A percentile compares a stretch with the other conserved stretches of the same genome.
These are phyloP conservation scores for Drosophila mimetica DNA, from an alignment of 2,888 invertebrate species.

Conservation along the genomic window DNA sequence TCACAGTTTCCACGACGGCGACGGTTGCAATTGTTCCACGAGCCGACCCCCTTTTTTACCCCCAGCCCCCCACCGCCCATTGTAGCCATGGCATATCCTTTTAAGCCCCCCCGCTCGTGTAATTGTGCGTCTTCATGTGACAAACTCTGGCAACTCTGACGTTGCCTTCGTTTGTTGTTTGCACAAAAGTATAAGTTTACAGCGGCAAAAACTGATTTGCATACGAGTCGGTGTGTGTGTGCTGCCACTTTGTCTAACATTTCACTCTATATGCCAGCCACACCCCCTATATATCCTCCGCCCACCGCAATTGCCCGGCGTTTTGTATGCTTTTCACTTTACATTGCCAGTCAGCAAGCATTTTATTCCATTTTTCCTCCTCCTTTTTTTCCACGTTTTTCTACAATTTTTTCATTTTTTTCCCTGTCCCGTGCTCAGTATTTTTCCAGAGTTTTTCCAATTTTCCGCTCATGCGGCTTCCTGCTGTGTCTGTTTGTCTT, in stretches of 20 bases:
- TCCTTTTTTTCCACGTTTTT: slow-evolving; percentile 10
- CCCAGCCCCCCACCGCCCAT: neutral
- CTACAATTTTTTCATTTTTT: slow-evolving; percentile 14
- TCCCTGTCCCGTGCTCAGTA: slow-evolving; percentile 28
- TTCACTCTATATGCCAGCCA: slow-evolving; percentile 59
- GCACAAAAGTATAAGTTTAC: slow-evolving; percentile 72
- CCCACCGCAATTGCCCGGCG: slow-evolving; percentile 60
- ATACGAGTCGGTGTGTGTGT: slow-evolving; percentile 20
- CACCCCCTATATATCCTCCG: slow-evolving; percentile 12
- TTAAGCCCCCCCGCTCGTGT: slow-evolving; percentile 52
- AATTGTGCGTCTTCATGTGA: slow-evolving; percentile 73
- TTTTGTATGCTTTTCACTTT: slow-evolving; percentile 65
- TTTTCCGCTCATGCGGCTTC: slow-evolving; percentile 74
- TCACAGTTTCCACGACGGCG: slow-evolving; percentile 68
- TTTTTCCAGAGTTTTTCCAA: slow-evolving; percentile 68
- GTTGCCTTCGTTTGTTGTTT: slow-evolving; percentile 61
- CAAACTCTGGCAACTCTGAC: slow-evolving; percentile 51
- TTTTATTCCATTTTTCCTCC: slow-evolving; percentile 44
- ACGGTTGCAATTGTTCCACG: slow-evolving; percentile 59
- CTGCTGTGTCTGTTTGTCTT: slow-evolving; percentile 57
- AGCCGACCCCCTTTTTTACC: slow-evolving; percentile 9
- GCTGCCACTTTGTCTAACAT: slow-evolving; percentile 72
- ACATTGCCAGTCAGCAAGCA: slow-evolving; percentile 53
- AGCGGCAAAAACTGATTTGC: slow-evolving; percentile 41
- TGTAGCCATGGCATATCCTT: slow-evolving; percentile 54